Conservation (phyloP, 2,888 invertebrate genomes). For the Eugnorisma glareosa region DNA sequence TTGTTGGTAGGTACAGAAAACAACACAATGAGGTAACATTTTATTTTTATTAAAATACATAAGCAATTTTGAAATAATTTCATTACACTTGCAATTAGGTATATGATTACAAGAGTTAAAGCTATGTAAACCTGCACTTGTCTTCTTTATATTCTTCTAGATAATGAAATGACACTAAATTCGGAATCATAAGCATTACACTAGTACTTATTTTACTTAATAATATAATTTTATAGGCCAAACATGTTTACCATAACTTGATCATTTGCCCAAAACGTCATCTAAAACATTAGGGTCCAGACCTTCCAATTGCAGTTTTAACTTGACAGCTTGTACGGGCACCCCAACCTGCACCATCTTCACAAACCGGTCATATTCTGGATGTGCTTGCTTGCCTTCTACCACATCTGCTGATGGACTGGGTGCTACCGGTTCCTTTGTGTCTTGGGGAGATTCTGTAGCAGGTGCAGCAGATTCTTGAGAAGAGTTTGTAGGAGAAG, state of each 20-base stretch:
- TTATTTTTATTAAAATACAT: constrained; percentile 32
- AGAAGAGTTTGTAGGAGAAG: constrained; percentile 15
- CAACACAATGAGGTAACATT: constrained; percentile 16
- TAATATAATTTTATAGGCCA: constrained; percentile 4
- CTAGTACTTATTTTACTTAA: constrained; percentile 6
- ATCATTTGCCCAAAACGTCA: constrained; percentile 75
- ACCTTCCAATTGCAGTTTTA: constrained; percentile 96
- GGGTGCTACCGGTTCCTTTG: constrained; percentile 39
- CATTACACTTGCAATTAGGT: neutral
- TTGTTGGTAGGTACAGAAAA: neutral
- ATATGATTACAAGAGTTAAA: constrained; percentile 23
- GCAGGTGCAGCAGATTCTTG: constrained; percentile 35
- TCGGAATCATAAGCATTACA: constrained; percentile 8
- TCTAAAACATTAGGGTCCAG: constrained; percentile 94
- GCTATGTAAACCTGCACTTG: constrained; percentile 45
- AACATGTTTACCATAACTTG: neutral
- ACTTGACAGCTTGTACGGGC: constrained; percentile 94
- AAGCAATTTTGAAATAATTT: constrained; percentile 17
- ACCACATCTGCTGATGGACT: constrained; percentile 37
- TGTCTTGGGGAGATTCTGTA: constrained; percentile 18
- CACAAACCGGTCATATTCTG: constrained; percentile 94
- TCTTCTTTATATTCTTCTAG: constrained; percentile 8
- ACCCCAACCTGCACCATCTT: constrained; percentile 98
- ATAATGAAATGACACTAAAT: constrained; percentile 2
- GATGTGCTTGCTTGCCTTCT: constrained; percentile 81